phyloP scores from a whole-genome alignment of 2,888 invertebrate species.

The Folsomia manolachei region DNA sequence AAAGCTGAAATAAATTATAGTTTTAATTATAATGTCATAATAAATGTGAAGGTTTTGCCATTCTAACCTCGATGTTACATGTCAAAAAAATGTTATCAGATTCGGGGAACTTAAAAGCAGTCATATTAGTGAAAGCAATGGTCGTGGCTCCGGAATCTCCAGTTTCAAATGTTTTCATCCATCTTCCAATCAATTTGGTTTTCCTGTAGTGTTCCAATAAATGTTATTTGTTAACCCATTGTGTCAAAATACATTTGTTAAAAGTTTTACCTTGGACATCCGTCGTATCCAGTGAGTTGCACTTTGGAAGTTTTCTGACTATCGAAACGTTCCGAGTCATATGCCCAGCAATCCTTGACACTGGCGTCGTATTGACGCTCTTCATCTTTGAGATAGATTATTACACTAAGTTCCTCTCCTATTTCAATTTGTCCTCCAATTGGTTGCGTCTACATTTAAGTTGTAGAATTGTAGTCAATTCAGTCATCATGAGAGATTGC shows the following conservation, averaged over 20 bases:
- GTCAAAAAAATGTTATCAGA: constrained; percentile 69
- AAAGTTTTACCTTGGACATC: constrained; percentile 62
- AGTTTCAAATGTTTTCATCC: constrained; percentile 63
- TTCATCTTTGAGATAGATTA: constrained; percentile 67
- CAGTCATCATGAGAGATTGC: too few relatives aligned
- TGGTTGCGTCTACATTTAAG: constrained; percentile 59
- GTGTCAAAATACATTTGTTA: background rate
- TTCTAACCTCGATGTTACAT: constrained; percentile 74
- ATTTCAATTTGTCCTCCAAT: constrained; percentile 65
- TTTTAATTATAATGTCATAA: background rate
- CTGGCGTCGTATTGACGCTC: constrained; percentile 65
- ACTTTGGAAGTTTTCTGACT: constrained; percentile 61
- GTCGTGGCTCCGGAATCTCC: constrained; percentile 63
- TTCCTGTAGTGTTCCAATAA: constrained; percentile 56
- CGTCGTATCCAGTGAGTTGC: constrained; percentile 65
- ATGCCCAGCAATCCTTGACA: constrained; percentile 72
- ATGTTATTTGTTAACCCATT: background rate
- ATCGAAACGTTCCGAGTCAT: constrained; percentile 64
- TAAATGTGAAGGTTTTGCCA: constrained; percentile 50
- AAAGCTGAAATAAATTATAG: background rate
- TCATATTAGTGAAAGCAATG: constrained; percentile 66
- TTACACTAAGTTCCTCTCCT: constrained; percentile 67
- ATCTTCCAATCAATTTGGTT: constrained; percentile 64
- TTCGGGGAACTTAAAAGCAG: constrained; percentile 72
- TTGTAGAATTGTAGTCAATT: background rate